Evolutionary conservation across 1,140 invertebrate species (phyloP).

Genomic region (Drosophila parvula): DNA sequence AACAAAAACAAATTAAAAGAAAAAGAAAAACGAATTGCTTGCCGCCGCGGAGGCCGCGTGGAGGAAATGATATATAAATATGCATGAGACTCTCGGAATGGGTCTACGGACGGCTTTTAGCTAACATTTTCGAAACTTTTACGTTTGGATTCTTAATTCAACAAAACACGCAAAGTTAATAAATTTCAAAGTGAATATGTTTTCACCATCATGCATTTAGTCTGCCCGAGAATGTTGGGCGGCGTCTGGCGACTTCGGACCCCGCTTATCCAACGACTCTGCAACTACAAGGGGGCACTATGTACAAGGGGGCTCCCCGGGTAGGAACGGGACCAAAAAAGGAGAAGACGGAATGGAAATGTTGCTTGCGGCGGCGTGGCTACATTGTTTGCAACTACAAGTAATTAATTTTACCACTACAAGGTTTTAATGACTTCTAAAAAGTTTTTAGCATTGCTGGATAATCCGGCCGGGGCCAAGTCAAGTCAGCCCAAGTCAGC

Average conservation of each 20-base stretch:
- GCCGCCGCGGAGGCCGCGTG: constrained; percentile 10
- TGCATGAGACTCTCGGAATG: constrained; percentile 58
- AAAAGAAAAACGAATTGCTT: constrained; percentile 22
- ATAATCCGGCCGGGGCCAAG: constrained; percentile 71
- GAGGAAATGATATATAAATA: constrained; percentile 55
- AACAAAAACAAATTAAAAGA: not conserved
- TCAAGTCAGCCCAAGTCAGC: constrained; percentile 60
- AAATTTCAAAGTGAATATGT: constrained; percentile 82
- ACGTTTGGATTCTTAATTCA: constrained; percentile 79
- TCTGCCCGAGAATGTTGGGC: constrained; percentile 49
- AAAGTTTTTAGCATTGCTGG: constrained; percentile 82
- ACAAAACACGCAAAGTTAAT: constrained; percentile 80
- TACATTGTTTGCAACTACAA: constrained; percentile 84
- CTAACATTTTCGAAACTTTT: constrained; percentile 76
- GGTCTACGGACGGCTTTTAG: constrained; percentile 56
- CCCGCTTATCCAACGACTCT: constrained; percentile 1
- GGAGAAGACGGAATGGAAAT: constrained; percentile 63
- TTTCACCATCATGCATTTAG: constrained; percentile 81
- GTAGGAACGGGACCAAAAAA: not conserved
- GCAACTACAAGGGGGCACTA: too few relatives aligned
- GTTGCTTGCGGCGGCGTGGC: constrained; percentile 80
- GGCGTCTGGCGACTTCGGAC: constrained; percentile 49
- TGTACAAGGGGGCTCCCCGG: not conserved
- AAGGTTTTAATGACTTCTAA: constrained; percentile 84
- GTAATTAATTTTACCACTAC: constrained; percentile 84